A percentile compares a stretch with the other conserved stretches of the same genome.
These are phyloP conservation scores for Sitodiplosis mosellana DNA, from an alignment of 1,140 invertebrate genomes.

Conservation along the genomic window DNA sequence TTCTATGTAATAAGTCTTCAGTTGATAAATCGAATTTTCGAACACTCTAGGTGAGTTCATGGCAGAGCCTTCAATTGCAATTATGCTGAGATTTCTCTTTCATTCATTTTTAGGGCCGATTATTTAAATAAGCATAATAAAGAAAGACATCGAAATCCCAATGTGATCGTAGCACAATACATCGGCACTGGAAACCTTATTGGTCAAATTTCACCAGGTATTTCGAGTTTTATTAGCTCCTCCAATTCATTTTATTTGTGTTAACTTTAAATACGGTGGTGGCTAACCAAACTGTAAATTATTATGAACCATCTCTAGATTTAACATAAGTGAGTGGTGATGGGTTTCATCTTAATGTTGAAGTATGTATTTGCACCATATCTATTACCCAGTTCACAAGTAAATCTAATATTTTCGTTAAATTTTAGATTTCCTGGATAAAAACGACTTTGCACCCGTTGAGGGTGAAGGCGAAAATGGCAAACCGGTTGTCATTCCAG, in stretches of 20 bases:
- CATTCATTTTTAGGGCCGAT: not conserved
- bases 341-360: not conserved
- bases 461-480: constrained; percentile 60
- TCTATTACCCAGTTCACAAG: not conserved
- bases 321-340: not conserved
- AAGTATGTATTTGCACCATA: not conserved
- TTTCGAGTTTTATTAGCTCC: not conserved
- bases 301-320: not conserved
- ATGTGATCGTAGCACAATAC: constrained; percentile 19
- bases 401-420: not conserved
- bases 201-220: constrained; percentile 24
- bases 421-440: constrained; percentile 58
- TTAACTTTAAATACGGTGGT: not conserved
- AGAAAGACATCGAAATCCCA: not conserved
- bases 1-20: not conserved
- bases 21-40: not conserved
- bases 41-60: not conserved
- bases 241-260: not conserved
- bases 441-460: constrained; percentile 61
- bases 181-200: constrained; percentile 24
- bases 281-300: not conserved
- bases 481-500: constrained; percentile 56
- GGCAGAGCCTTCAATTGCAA: not conserved
- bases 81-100: not conserved
- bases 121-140: not conserved